A percentile compares a stretch with the other conserved stretches of the same genome.
Evolutionary conservation across 2,888 invertebrate species (phyloP).

Genomic region (Choristoneura rosaceana): DNA sequence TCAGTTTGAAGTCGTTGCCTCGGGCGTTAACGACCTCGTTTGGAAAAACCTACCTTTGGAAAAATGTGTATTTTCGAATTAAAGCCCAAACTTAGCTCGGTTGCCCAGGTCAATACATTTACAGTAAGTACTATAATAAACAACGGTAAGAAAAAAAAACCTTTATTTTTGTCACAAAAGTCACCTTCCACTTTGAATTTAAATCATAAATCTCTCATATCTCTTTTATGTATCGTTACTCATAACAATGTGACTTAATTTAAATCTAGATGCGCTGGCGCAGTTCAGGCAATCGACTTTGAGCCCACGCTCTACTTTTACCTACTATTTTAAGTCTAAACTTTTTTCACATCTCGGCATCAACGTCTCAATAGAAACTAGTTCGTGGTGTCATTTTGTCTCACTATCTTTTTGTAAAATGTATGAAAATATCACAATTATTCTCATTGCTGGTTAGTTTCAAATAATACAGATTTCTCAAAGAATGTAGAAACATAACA

Average conservation of each 20-base stretch:
- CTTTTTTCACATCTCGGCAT: slow-evolving; percentile 22
- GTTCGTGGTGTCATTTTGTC: slow-evolving; percentile 7
- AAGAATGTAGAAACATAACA: not conserved
- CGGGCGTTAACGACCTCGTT: no score
- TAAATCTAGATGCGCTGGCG: not conserved
- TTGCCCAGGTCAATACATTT: no score
- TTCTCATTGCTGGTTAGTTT: no score
- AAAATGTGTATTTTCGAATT: no score
- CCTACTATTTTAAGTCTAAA: not conserved
- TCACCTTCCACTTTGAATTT: not conserved
- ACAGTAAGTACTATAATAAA: no score
- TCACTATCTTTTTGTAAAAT: slow-evolving; percentile 12
- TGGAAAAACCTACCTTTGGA: no score
- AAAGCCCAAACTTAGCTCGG: no score
- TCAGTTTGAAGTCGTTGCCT: no score
- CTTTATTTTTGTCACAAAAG: not conserved
- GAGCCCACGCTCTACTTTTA: slow-evolving; percentile 34
- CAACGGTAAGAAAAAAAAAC: not conserved
- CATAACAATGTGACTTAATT: slow-evolving; percentile 6
- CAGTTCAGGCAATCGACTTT: not conserved
- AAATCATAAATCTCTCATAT: slow-evolving; percentile 1
- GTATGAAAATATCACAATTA: no score
- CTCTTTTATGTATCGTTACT: slow-evolving; percentile 1
- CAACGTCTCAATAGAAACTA: slow-evolving; percentile 20
- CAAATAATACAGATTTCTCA: no score